Evolutionary conservation across 2,797 vertebrate genomes (phyloP).

Genomic region (Malacoraja senta): DNA sequence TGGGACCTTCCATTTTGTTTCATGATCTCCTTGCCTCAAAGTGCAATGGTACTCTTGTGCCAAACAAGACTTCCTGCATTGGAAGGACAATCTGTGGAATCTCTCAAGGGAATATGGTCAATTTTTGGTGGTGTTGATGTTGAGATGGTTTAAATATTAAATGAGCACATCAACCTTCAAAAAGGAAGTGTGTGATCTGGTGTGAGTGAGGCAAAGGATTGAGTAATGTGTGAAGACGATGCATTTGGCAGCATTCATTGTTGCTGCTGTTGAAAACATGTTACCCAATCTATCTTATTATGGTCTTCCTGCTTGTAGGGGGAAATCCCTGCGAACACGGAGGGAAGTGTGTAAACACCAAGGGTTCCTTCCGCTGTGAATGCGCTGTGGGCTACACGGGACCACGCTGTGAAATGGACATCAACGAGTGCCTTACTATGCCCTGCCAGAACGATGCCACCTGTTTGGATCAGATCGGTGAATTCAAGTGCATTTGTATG

Average conservation of each 20-base stretch:
- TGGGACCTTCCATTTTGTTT: neutral
- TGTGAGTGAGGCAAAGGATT: too few relatives aligned
- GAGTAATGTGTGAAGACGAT: too few relatives aligned
- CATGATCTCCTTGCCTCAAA: neutral
- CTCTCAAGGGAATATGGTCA: neutral
- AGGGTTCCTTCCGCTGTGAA: constrained; percentile 84
- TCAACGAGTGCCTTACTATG: constrained; percentile 83
- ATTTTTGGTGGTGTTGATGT: neutral
- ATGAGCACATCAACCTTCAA: neutral
- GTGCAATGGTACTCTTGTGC: neutral
- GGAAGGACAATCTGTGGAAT: neutral
- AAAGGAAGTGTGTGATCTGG: too few relatives aligned
- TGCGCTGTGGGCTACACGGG: constrained; percentile 76
- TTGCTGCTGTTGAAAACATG: too few relatives aligned
- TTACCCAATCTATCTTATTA: neutral
- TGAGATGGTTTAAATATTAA: neutral
- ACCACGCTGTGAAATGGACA: constrained; percentile 84
- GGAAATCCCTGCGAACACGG: constrained; percentile 86
- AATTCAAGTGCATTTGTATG: constrained; percentile 89
- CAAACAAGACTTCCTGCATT: neutral
- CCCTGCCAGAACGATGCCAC: constrained; percentile 89
- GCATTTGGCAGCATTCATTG: too few relatives aligned
- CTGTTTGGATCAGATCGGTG: constrained; percentile 87
- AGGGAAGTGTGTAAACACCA: constrained; percentile 81
- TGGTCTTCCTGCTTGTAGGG: constrained; percentile 55